phyloP scores from a whole-genome alignment of 2,797 vertebrate genomes.

The Phaenicophaeus curvirostris region DNA sequence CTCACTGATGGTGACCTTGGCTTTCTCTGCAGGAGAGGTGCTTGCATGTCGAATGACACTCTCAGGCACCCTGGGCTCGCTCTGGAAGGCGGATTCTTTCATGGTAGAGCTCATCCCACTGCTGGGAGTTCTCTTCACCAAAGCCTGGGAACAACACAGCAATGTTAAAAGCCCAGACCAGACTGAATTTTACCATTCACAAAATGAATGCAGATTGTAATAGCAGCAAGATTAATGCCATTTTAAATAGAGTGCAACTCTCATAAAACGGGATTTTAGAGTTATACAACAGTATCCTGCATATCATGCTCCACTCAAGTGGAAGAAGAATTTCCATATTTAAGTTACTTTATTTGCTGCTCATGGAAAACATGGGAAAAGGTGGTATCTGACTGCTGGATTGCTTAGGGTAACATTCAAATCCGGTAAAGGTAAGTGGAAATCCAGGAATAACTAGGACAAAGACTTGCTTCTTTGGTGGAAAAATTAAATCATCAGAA shows the following conservation, averaged over 20 bases:
- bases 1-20: conserved; percentile 93
- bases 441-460: background rate
- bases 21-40: conserved; percentile 90
- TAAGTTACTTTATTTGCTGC: background rate
- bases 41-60: conserved; percentile 91
- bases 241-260: background rate
- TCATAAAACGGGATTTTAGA: background rate
- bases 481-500: background rate
- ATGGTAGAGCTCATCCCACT: conserved; percentile 95
- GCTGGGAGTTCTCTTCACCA: conserved; percentile 97
- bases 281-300: background rate
- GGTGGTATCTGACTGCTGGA: background rate
- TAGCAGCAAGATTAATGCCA: background rate
- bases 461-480: background rate
- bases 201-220: background rate
- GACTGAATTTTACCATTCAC: background rate
- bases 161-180: background rate
- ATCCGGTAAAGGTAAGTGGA: background rate
- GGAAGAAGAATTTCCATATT: background rate
- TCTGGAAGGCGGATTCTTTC: conserved; percentile 98
- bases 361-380: background rate
- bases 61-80: conserved; percentile 91
- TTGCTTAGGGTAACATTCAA: background rate
- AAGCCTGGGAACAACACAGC: conserved; percentile 77
- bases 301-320: background rate